Base-by-base conservation (phyloP, 2,888 invertebrate species). In the Spilosoma lubricipeda region DNA sequence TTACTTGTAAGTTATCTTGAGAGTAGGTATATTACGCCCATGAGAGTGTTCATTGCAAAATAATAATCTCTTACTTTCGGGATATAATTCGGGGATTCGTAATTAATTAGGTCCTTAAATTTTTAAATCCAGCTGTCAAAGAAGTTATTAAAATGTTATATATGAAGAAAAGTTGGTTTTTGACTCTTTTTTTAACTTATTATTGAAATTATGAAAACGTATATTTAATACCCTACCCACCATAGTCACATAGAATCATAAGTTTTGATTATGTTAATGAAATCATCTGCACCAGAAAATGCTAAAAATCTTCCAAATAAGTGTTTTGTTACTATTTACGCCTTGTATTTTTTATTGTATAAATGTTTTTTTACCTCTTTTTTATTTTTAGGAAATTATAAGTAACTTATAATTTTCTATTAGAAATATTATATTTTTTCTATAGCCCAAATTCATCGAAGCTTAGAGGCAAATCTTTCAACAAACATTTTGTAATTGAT, bases 401-500 rank as follows among this genome's bases (percentile, higher is more conserved):
- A n/a, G 13, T 59, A 13, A 59, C 7, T 9, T 30, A 20, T n/a
- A 18, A 71, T 0, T 71, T 27, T 23, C 48, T 56, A 36, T 8
- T 3, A 18, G 33, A 18, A 64, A 64, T 33, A 15, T 36, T 23
- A 15, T 65, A 1, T 8, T 33, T 27, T 27, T 27, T 13, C 15
- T 15, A 13, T 13, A 15, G 59, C 5, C 7, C 23, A 42, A 48
- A 65, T 65, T 71, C 52, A 66, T n/a, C 30, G 48, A 33, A 56
- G n/a, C 42, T n/a, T 66, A 66, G 64, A 76, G 72, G 71, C 36
- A 67, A 83, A 77, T 70, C 80, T 75, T 71, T 75, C 18, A 39
- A 67, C 76, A 65, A 76, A 70, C 73, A 70, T 69, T 74, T 80
- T 74, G 71, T 82, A 84, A 78, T 84, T 80, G 80, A 76, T 77